Evolutionary conservation across 2,797 vertebrate genomes (phyloP), one percentile per base, ranked within the genome.

Genomic region (Adrianichthys oophorus): DNA sequence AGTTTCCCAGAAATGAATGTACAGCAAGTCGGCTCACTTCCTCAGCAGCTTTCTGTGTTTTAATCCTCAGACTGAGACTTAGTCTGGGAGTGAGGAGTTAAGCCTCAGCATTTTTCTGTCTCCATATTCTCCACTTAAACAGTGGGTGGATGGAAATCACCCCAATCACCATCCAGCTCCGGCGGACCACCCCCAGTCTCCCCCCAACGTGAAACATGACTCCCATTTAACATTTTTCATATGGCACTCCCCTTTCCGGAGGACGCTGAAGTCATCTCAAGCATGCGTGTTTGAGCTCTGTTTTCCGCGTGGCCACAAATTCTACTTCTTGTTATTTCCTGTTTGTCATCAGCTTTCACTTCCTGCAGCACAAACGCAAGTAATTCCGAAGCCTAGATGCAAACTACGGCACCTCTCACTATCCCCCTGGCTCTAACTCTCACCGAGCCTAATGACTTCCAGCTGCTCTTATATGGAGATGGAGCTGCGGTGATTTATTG

Each of bases 111-210:
- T 55, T 47, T 41, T 37, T 41, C 14, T 24, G 51, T 71, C 41
- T 67, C 48, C 42, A 57, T 54, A 67, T 50, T 23, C 18, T 65
- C 12, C 26, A 19, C 45, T 63, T 57, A 50, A 67, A 71, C 60
- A 54, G 49, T 56, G 76, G 80, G 74, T 56, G 76, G 72, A 68
- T 15, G 26, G 53, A 49, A 56, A 23, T 41, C 58, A 75, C 68
- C 56, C 85, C 88, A 91, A 88, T 90, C 83, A 74, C 61, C 61
- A 48, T 3, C 37, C 15, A 48, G 67, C 40, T 23, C 54, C 8
- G 17, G 6, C 37, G 57, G 41, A 52, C 82, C 80, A 54, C 85
- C 80, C 72, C 68, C n/a, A 46, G 29, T 23, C 48, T 21, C 48
- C 19, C 26, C 48, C 54, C 46, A 48, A 56, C 68, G 43, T 12